A percentile compares a stretch with the other conserved stretches of the same genome.
Evolutionary conservation across 2,888 invertebrate genomes (phyloP).

Genomic region (Himalopsyche tibetana): DNA sequence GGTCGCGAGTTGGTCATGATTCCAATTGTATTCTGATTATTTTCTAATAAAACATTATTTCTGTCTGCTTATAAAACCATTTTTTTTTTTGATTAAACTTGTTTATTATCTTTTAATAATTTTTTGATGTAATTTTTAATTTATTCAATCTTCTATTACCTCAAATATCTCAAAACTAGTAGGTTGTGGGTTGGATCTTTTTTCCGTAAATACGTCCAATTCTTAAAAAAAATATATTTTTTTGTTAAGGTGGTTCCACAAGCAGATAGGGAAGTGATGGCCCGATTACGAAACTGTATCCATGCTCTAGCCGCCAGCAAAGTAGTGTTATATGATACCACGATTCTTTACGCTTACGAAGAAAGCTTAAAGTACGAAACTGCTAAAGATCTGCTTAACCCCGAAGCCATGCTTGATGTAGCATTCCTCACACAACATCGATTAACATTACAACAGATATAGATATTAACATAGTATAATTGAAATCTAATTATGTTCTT

Average conservation of each 20-base stretch:
- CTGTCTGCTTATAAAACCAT: no score
- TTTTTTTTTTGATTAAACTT: no score
- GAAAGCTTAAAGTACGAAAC: conserved; percentile 88
- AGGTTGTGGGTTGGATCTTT: no score
- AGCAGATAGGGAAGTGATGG: conserved; percentile 89
- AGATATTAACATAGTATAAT: not conserved
- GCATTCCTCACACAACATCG: conserved; percentile 87
- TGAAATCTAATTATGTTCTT: not conserved
- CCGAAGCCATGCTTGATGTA: conserved; percentile 91
- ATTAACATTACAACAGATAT: conserved; percentile 54
- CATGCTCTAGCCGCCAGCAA: conserved; percentile 89
- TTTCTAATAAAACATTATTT: no score
- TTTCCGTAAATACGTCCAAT: no score
- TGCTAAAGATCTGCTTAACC: conserved; percentile 86
- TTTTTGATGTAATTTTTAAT: no score
- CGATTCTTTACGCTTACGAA: conserved; percentile 93
- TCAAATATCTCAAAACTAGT: no score
- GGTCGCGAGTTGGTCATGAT: no score
- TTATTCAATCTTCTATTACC: no score
- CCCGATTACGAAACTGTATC: conserved; percentile 92
- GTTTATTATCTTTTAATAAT: no score
- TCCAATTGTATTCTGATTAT: no score
- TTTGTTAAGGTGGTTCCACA: conserved; percentile 81
- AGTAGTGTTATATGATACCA: conserved; percentile 94
- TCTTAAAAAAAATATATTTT: conserved; percentile 51